Evolutionary conservation across 2,797 vertebrate species (phyloP), one percentile per base, ranked within the genome.

Genomic region (Sorex maritimensis): DNA sequence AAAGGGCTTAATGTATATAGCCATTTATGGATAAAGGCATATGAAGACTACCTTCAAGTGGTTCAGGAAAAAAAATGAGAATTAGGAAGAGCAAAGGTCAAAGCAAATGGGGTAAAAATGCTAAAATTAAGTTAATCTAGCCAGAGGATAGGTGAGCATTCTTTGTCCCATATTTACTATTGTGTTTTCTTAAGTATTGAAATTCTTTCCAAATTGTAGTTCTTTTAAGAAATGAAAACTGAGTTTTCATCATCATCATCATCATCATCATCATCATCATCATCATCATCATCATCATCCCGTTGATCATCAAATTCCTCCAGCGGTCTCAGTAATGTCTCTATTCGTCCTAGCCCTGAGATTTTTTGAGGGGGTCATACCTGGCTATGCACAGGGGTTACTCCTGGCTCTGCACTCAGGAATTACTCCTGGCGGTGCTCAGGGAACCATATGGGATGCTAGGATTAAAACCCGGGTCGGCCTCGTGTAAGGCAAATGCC

Each of bases 151-250:
- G 7, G 44, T 92, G n/a, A n/a, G 2, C 10, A 71, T 71, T 75
- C 23, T 74, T 73, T 17, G 72, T 52, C 11, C 49, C 49, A 0
- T 69, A 58, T 69, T 82, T 72, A 34, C 72, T 49, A 83, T 92
- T 85, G 52, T 15, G 74, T 88, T 78, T 85, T 91, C 28, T 63
- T 17, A 9, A 67, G 15, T 55, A 41, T 95, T 74, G 67, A 77
- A 65, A 72, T n/a, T 81, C 71, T 73, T 94, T 81, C 14, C 34
- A 41, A 84, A 63, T 73, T 12, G 80, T 85, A 80, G 1, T 12
- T 61, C 12, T 82, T 85, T 30, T 30, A 49, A 91, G 14, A 83
- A 26, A 12, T 2, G 6, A 1, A 1, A 41, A 90, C 52, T 19
- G 23, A 34, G 17, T 69, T 90, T 6, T 77, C 34, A 83, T 34